A percentile compares a stretch with the other conserved stretches of the same genome.
These are phyloP conservation scores for Lerema accius DNA, from an alignment of 1,140 invertebrate genomes.

Conservation along the genomic window DNA sequence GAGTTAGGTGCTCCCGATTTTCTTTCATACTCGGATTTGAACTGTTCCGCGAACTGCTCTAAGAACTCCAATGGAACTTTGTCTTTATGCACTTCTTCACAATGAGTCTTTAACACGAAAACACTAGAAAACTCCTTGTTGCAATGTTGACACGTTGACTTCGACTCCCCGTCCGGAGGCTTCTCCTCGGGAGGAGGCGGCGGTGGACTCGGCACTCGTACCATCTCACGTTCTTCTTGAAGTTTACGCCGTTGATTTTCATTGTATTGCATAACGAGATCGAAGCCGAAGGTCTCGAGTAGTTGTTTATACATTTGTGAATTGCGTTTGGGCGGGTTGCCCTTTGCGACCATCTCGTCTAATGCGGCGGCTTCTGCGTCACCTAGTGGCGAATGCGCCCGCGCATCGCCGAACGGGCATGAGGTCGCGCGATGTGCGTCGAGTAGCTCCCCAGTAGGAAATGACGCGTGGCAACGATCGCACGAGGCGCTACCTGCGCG, in stretches of 20 bases:
- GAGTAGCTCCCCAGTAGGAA: slow-evolving; percentile 91
- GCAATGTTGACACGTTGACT: slow-evolving; percentile 94
- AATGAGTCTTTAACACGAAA: slow-evolving; percentile 97
- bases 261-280: slow-evolving; percentile 98
- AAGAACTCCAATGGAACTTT: slow-evolving; percentile 94
- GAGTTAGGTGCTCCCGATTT: slow-evolving; percentile 88
- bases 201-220: slow-evolving; percentile 82
- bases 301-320: slow-evolving; percentile 96
- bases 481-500: slow-evolving; percentile 84
- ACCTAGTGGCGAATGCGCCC: slow-evolving; percentile 81
- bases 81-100: slow-evolving; percentile 96
- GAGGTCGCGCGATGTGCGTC: slow-evolving; percentile 92
- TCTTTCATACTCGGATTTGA: slow-evolving; percentile 93
- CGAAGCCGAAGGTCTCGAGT: slow-evolving; percentile 96
- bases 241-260: slow-evolving; percentile 92
- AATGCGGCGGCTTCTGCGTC: slow-evolving; percentile 78
- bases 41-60: slow-evolving; percentile 95
- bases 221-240: slow-evolving; percentile 80
- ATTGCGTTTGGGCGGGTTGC: slow-evolving; percentile 85
- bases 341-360: slow-evolving; percentile 80
- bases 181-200: slow-evolving; percentile 84
- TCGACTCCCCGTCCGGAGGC: slow-evolving; percentile 84
- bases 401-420: slow-evolving; percentile 89
- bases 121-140: slow-evolving; percentile 97
- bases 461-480: slow-evolving; percentile 90